A percentile compares a stretch with the other conserved stretches of the same genome.
phyloP scores from a whole-genome alignment of 2,797 vertebrate species.

The Sebastolobus alascanus region DNA sequence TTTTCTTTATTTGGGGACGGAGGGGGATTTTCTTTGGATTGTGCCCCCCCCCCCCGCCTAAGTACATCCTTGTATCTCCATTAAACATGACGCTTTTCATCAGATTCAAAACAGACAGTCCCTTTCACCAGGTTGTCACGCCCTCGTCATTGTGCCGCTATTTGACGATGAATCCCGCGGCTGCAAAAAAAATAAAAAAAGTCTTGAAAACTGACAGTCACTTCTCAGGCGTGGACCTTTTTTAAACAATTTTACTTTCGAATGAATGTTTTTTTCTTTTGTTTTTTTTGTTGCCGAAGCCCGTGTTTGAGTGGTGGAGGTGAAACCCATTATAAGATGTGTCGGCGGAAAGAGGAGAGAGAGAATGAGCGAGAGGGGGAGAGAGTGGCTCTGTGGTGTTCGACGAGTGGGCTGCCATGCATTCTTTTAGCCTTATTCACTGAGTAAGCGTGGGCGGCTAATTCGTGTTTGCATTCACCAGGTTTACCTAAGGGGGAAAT shows the following conservation, averaged over 20 bases:
- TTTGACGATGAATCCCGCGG: constrained; percentile 54
- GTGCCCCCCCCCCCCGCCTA: neutral
- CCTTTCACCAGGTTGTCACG: constrained; percentile 73
- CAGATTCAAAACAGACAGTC: constrained; percentile 57
- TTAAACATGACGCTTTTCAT: constrained; percentile 70
- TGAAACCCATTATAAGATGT: constrained; percentile 82
- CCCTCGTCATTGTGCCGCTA: constrained; percentile 72
- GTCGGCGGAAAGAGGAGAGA: constrained; percentile 72
- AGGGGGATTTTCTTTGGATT: constrained; percentile 40
- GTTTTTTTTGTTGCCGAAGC: constrained; percentile 34
- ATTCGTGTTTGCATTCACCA: constrained; percentile 88
- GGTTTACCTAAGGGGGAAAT: constrained; percentile 88
- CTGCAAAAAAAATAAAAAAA: constrained; percentile 18
- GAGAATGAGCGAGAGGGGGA: constrained; percentile 51
- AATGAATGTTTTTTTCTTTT: constrained; percentile 53
- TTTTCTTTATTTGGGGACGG: constrained; percentile 47
- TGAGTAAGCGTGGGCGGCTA: constrained; percentile 82
- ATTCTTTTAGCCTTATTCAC: constrained; percentile 89
- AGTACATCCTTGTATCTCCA: constrained; percentile 51
- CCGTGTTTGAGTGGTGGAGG: constrained; percentile 74
- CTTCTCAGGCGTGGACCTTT: constrained; percentile 53
- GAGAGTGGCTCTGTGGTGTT: constrained; percentile 73
- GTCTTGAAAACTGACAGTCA: constrained; percentile 69
- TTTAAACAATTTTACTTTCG: constrained; percentile 77
- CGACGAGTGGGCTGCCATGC: constrained; percentile 82